Percentiles rank a stretch among this genome's conserved stretches.
Evolutionary conservation across 2,888 invertebrate genomes (phyloP).

Genomic region (Machimus rusticus): DNA sequence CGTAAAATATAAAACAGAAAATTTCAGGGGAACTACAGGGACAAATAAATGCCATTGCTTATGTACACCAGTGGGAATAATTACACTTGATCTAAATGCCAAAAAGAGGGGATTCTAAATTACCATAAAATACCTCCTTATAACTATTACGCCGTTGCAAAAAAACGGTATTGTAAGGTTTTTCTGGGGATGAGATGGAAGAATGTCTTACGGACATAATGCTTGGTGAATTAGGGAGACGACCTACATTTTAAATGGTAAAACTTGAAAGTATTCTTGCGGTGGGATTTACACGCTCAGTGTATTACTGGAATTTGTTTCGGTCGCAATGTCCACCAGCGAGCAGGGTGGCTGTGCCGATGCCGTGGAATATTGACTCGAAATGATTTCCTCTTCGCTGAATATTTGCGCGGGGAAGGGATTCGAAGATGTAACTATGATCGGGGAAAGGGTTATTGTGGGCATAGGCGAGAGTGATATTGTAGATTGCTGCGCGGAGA

Average conservation of each 20-base stretch:
- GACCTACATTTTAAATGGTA: neutral
- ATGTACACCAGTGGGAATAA: neutral
- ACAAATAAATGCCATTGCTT: neutral
- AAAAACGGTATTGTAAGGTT: neutral
- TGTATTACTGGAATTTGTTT: conserved; percentile 15
- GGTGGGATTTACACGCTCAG: conserved; percentile 34
- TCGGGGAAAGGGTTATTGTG: conserved; percentile 52
- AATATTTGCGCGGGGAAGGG: conserved; percentile 50
- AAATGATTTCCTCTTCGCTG: conserved; percentile 46
- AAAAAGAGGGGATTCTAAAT: neutral
- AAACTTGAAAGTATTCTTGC: neutral
- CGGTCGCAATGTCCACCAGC: conserved; percentile 20
- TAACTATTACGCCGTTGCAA: neutral
- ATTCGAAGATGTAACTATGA: conserved; percentile 56
- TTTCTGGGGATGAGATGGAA: neutral
- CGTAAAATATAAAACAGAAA: neutral
- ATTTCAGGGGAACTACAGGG: neutral
- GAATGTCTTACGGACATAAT: neutral
- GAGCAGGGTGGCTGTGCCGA: conserved; percentile 6
- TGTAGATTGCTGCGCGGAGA: neutral
- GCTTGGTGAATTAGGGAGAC: neutral
- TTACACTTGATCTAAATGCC: neutral
- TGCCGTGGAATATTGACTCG: conserved; percentile 24
- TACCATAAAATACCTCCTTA: neutral
- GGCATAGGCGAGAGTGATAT: neutral